phyloP scores from a whole-genome alignment of 2,797 vertebrate genomes.

The Poeciliopsis turneri region DNA sequence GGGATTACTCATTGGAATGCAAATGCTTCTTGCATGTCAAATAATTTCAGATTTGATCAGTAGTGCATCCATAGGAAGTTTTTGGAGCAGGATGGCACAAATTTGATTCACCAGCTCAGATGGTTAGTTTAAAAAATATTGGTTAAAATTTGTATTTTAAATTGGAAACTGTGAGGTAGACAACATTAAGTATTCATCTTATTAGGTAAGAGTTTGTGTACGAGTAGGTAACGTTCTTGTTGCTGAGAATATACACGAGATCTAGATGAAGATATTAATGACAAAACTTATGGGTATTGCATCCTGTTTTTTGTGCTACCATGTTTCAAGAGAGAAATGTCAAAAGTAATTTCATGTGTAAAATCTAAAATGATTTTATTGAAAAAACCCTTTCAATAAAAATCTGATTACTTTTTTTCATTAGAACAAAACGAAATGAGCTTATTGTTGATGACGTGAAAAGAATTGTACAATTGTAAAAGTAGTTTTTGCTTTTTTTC shows the following conservation, averaged over 20 bases:
- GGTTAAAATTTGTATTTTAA: neutral
- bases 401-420: neutral
- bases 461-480: neutral
- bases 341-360: neutral
- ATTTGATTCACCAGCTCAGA: neutral
- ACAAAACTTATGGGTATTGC: neutral
- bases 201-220: neutral
- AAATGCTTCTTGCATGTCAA: neutral
- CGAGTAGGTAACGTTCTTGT: neutral
- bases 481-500: neutral
- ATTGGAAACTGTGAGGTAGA: neutral
- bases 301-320: neutral
- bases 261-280: neutral
- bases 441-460: neutral
- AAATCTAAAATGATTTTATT: neutral
- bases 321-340: neutral
- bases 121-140: neutral
- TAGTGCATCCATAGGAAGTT: too few relatives aligned
- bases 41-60: slow-evolving; percentile 17
- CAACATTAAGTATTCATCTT: neutral
- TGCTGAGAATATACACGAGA: neutral
- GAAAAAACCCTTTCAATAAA: neutral
- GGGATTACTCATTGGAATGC: slow-evolving; percentile 34
- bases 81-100: neutral
- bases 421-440: neutral